Base-by-base conservation (phyloP, 2,888 invertebrate species). In the Yponomeuta sedellus region DNA sequence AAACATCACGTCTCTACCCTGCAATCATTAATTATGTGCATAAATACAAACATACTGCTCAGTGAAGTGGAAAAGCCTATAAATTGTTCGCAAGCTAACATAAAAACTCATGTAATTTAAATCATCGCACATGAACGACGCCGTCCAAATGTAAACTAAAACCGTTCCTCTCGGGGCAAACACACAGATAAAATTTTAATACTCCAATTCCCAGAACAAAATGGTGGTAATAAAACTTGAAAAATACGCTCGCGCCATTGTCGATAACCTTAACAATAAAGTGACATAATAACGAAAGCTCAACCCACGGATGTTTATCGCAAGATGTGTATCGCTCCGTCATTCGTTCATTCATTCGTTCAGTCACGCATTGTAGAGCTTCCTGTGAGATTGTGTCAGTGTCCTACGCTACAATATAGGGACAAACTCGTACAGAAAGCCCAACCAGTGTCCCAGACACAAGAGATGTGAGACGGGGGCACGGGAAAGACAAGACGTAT, bases 281-380 rank as follows among this genome's bases (percentile, higher is more conserved):
- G 44, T 62, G 52, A 62, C 56, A 66, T 63, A 66, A 66, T 66
- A 66, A 66, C 28, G 66, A 56, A 25, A 12, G 40, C 65, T 69
- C 64, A 68, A 65, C 71, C 66, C 71, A 68, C 70, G 67, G 68
- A 70, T 68, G 70, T 71, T 70, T 68, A 70, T 73, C 71, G 69
- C 70, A 61, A 71, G 74, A 74, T 75, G 73, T 71, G 68, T 73
- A 74, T 74, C 75, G 67, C 68, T 77, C 76, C 76, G 72, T 75
- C 77, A 76, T 71, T 78, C 78, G 68, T 71, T 74, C 73, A 63
- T 34, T 61, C 40, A 64, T 52, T 52, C 16, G 44, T 20, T 56
- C 65, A 65, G 65, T 61, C 63, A 72, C 71, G 71, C 73, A 72
- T 74, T 76, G 73, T 75, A 69, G 73, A 75, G 77, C 78, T 75